Conservation (phyloP, 2,113 vertebrate genomes). For the Agelaius phoeniceus region DNA sequence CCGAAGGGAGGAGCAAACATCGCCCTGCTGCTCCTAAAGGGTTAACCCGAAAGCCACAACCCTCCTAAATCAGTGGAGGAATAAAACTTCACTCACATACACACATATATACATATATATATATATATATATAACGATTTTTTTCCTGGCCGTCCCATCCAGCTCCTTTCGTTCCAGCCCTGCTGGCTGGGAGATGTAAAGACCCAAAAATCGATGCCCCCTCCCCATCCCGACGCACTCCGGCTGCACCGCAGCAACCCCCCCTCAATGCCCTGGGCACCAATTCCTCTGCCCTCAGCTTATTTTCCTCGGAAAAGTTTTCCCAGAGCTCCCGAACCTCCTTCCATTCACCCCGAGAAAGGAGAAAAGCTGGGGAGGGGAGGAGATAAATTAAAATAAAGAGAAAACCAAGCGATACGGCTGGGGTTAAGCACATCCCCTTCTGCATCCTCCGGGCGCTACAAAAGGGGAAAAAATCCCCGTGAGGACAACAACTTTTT, state of each 20-base stretch:
- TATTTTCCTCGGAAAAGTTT: background rate
- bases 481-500: background rate
- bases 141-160: background rate
- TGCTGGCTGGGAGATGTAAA: background rate
- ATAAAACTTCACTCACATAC: background rate
- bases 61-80: background rate
- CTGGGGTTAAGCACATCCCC: background rate
- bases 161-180: background rate
- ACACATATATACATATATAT: background rate
- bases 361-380: background rate
- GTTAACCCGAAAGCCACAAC: background rate
- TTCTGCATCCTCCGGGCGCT: background rate
- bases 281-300: background rate
- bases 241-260: background rate
- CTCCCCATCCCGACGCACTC: background rate
- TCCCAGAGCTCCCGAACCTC: background rate
- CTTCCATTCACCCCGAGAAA: background rate
- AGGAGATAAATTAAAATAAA: background rate
- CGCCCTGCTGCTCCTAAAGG: background rate
- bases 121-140: background rate
- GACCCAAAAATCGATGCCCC: background rate
- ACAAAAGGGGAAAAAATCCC: background rate
- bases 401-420: background rate
- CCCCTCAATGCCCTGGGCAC: background rate
- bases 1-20: background rate